These are phyloP conservation scores for Micrastur ruficollis DNA, from an alignment of 2,797 vertebrate species.

Conservation along the genomic window DNA sequence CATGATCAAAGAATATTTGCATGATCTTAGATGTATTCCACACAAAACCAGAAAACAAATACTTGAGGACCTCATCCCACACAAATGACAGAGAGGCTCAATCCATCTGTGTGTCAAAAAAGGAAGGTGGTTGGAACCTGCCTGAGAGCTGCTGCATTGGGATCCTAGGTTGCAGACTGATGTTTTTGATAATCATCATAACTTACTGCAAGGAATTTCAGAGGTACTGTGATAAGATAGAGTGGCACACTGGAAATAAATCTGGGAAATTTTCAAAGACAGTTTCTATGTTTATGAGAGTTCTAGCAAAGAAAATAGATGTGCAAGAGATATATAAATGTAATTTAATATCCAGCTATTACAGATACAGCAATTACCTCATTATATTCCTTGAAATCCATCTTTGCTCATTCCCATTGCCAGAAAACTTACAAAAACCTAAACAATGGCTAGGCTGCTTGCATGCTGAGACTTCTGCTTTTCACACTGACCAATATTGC, in stretches of 20 bases:
- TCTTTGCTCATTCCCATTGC: neutral
- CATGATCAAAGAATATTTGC: neutral
- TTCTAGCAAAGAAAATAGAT: constrained; percentile 32
- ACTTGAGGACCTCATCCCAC: neutral
- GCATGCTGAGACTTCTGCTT: neutral
- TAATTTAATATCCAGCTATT: constrained; percentile 21
- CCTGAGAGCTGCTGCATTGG: neutral
- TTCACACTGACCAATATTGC: neutral
- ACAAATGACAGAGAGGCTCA: neutral
- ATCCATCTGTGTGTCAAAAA: neutral
- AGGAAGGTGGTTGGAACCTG: neutral
- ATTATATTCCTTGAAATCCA: constrained; percentile 1
- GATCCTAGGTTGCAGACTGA: neutral
- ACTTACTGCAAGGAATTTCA: neutral
- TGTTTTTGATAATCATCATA: neutral
- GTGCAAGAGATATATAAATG: neutral
- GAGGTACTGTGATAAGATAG: neutral
- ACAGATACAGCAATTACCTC: constrained; percentile 10
- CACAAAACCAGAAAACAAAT: neutral
- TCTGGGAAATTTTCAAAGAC: neutral
- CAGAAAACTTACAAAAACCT: neutral
- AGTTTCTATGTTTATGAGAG: neutral
- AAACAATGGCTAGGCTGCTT: neutral
- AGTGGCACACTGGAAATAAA: neutral
- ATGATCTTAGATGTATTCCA: neutral